phyloP scores from a whole-genome alignment of 2,797 vertebrate genomes.

The Bradypus variegatus region DNA sequence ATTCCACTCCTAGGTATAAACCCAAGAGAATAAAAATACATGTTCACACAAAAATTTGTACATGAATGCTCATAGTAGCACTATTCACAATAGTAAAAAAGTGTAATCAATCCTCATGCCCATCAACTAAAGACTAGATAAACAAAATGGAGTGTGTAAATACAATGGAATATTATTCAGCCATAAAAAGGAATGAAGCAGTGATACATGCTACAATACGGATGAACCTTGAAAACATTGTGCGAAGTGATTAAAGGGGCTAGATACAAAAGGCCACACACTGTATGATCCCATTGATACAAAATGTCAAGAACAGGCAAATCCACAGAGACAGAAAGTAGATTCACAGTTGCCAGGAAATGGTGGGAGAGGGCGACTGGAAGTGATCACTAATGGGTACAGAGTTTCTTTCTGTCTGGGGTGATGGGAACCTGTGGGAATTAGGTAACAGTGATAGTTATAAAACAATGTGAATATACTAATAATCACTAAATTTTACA shows the following conservation, averaged over 20 bases:
- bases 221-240: not conserved
- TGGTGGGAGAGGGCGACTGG: fast-evolving
- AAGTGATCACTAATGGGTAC: not conserved
- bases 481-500: not conserved
- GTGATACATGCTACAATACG: too few relatives aligned
- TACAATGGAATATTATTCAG: not conserved
- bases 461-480: not conserved
- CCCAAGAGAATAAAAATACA: not conserved
- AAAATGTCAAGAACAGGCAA: not conserved
- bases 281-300: not conserved
- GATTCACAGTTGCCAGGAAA: not conserved
- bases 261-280: not conserved
- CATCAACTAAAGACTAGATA: not conserved
- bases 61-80: not conserved
- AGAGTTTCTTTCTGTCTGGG: not conserved
- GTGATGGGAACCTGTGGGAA: not conserved
- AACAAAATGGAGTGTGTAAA: not conserved
- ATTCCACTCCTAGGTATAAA: not conserved
- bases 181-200: not conserved
- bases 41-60: not conserved
- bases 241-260: not conserved
- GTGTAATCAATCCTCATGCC: not conserved
- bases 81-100: not conserved
- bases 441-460: not conserved
- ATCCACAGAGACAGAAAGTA: not conserved